Evolutionary conservation across 2,888 invertebrate genomes (phyloP), one percentile per base, ranked within the genome.

Genomic region (Bhutanitis thaidina): DNA sequence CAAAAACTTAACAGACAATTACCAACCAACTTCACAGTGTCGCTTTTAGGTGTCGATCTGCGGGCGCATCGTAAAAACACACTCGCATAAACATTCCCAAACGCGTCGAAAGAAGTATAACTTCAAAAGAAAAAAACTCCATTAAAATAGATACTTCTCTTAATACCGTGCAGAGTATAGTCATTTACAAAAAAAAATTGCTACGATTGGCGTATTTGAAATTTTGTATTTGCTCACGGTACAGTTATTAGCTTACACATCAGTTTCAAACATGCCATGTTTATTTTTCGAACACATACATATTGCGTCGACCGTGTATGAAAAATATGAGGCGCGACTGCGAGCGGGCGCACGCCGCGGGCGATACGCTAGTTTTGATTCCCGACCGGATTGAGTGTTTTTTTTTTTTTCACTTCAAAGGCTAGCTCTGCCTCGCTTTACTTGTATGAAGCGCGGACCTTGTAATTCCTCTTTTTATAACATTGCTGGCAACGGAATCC

Each of bases 351-450:
- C 1, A 8, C 29, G 39, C 50, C 44, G 38, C 27, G 43, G 39
- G 46, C 46, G 29, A 37, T 41, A 25, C 15, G 35, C 46, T 51
- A 52, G 46, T 46, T 46, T 41, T 52, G 46, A 52, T 41, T 46
- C 35, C 29, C 51, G 36, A 27, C 51, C 45, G 41, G 44, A 53
- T 56, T 46, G 54, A 55, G 54, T 55, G 53, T 52, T 58, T 59
- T 56, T 53, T 20, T n/a, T n/a, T 8, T 40, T 56, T 53, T 53
- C 53, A 58, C 54, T 57, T 53, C 49, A 54, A 55, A 57, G 48
- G 57, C 49, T 35, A 29, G 47, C 52, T 53, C 57, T 50, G 52
- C 50, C 48, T 48, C 30, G 43, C 54, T 49, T 41, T 10, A 12
- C 25, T 46, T 36, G 34, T 50, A 37, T 47, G 16, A 25, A 48